Evolutionary conservation across 2,888 invertebrate species (phyloP).

Genomic region (Caenorhabditis sp.): DNA sequence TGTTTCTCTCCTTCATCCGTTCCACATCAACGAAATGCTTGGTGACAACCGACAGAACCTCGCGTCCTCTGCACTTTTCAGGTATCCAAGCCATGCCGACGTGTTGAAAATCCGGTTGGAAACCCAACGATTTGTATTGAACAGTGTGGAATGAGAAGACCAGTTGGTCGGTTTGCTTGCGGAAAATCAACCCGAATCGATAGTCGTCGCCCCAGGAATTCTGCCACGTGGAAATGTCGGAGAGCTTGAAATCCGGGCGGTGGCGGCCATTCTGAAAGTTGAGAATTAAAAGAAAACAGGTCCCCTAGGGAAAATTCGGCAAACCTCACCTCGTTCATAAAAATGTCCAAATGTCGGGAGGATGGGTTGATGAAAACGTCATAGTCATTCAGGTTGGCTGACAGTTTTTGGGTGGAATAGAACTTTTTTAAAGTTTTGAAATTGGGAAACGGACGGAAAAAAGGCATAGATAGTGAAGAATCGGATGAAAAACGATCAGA

Average conservation of each 20-base stretch:
- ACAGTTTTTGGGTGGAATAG: too few species aligned
- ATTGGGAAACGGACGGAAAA: too few species aligned
- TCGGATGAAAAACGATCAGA: too few species aligned
- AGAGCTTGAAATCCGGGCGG: background rate
- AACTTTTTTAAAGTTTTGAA: too few species aligned
- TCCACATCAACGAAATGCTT: slow-evolving; percentile 15
- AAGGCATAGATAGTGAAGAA: too few species aligned
- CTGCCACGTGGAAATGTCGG: background rate
- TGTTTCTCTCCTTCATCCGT: slow-evolving; percentile 33
- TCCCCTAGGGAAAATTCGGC: too few species aligned
- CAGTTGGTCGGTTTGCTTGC: background rate
- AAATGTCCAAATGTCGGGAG: too few species aligned
- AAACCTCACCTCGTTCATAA: too few species aligned
- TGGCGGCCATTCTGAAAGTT: background rate
- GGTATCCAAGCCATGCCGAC: slow-evolving; percentile 49
- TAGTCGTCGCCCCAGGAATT: background rate
- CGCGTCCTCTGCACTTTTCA: slow-evolving; percentile 32
- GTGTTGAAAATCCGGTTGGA: slow-evolving; percentile 40
- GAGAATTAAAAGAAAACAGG: too few species aligned
- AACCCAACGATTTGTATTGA: slow-evolving; percentile 35
- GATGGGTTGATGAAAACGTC: too few species aligned
- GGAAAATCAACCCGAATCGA: background rate
- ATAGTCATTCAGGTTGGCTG: too few species aligned
- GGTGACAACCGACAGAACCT: slow-evolving; percentile 38
- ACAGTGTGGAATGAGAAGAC: slow-evolving; percentile 1